Percentiles rank a stretch among this genome's conserved stretches.
These are phyloP conservation scores for Agrochola macilenta DNA, from an alignment of 2,888 invertebrate genomes.

Conservation along the genomic window DNA sequence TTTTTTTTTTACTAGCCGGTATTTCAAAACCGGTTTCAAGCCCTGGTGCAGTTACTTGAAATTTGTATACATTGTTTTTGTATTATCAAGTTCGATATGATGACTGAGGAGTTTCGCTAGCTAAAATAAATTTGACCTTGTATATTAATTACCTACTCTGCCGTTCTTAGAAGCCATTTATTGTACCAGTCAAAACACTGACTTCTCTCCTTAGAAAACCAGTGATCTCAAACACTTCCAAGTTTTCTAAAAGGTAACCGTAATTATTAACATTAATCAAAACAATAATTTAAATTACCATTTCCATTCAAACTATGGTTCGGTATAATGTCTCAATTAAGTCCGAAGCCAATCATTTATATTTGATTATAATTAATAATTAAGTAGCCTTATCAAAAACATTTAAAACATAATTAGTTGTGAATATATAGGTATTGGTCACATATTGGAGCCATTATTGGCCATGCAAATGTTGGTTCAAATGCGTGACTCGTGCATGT, in stretches of 20 bases:
- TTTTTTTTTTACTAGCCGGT: too few relatives aligned
- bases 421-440: slow-evolving; percentile 18
- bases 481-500: slow-evolving; percentile 20
- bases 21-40: too few relatives aligned
- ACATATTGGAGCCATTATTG: slow-evolving; percentile 8
- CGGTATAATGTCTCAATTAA: neutral
- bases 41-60: neutral
- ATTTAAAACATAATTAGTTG: slow-evolving; percentile 29
- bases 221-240: slow-evolving; percentile 45
- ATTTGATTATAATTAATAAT: neutral
- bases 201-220: slow-evolving; percentile 4
- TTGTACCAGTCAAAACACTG: neutral
- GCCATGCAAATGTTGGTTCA: slow-evolving; percentile 7
- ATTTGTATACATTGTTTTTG: neutral
- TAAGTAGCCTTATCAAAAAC: neutral
- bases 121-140: neutral
- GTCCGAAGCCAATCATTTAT: neutral
- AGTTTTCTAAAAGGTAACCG: slow-evolving; percentile 18
- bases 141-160: neutral
- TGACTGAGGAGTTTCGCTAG: neutral
- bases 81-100: neutral
- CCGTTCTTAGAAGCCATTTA: slow-evolving; percentile 6
- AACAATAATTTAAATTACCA: neutral
- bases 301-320: neutral
- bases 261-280: slow-evolving; percentile 14